Conservation (phyloP, 2,113 vertebrate species). For the Erythrolamprus reginae region DNA sequence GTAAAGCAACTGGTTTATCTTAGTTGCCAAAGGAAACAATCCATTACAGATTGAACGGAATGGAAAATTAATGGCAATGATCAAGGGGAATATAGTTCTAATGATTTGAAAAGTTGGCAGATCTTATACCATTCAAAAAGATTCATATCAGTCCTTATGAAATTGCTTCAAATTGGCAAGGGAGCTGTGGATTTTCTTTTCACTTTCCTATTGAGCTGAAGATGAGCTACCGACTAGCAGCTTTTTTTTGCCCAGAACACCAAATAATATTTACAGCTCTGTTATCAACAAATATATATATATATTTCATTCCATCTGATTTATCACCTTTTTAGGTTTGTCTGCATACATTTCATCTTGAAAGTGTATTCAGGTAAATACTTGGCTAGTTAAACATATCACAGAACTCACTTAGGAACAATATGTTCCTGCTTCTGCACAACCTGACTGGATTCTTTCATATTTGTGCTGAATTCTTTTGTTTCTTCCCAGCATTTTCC, state of each 20-base stretch:
- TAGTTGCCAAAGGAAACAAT: too few species aligned
- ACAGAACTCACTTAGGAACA: not conserved
- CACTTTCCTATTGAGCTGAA: not conserved
- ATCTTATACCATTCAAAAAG: not conserved
- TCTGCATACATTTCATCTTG: not conserved
- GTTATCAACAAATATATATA: not conserved
- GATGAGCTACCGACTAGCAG: not conserved
- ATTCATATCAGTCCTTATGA: constrained; percentile 5
- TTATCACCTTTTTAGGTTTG: not conserved
- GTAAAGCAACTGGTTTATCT: not conserved
- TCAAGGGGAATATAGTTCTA: constrained; percentile 3
- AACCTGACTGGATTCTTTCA: not conserved
- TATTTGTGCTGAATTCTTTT: not conserved
- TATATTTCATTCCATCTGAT: not conserved
- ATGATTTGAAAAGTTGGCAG: not conserved
- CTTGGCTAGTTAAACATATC: not conserved
- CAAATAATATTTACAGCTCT: constrained; percentile 15
- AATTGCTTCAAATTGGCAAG: not conserved
- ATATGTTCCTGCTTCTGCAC: not conserved
- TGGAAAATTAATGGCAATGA: not conserved
- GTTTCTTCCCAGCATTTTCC: not conserved
- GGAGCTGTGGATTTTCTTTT: constrained; percentile 19
- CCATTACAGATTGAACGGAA: not conserved
- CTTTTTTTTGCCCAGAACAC: not conserved
- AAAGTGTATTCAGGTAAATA: not conserved